Percentiles rank a stretch among this genome's conserved stretches.
These are phyloP conservation scores for Steinernema khuongi DNA, from an alignment of 1,140 invertebrate species.

Conservation along the genomic window DNA sequence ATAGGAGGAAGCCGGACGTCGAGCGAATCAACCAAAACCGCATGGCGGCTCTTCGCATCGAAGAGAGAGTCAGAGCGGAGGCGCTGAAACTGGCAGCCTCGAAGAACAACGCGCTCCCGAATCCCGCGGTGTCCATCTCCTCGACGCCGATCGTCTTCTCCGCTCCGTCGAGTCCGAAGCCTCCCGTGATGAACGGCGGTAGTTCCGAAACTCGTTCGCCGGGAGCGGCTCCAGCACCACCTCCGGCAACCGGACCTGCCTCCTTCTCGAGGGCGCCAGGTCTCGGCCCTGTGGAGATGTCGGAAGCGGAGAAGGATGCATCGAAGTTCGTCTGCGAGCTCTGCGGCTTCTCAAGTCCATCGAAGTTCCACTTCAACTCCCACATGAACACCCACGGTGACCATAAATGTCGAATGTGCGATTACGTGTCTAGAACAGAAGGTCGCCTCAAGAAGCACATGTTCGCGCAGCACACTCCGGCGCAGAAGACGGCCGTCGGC, in stretches of 20 bases:
- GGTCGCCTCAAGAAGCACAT: conserved; percentile 65
- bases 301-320: background rate
- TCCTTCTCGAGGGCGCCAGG: background rate
- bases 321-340: conserved; percentile 62
- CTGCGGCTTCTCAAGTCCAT: conserved; percentile 40
- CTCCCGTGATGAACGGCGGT: background rate
- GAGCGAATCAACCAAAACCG: background rate
- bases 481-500: conserved; percentile 28
- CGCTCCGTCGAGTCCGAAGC: no score
- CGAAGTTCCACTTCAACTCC: conserved; percentile 56
- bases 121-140: no score
- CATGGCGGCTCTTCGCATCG: background rate
- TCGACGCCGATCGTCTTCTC: no score
- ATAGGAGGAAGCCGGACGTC: background rate
- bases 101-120: no score
- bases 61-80: background rate
- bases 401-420: conserved; percentile 63
- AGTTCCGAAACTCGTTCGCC: background rate
- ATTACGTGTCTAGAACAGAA: conserved; percentile 65
- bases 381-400: conserved; percentile 63
- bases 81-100: no score
- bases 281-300: background rate
- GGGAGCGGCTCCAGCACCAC: background rate
- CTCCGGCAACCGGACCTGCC: background rate
- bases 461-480: conserved; percentile 61